Evolutionary conservation across 2,797 vertebrate species (phyloP), one percentile per base, ranked within the genome.

Genomic region (Siniperca obscura): DNA sequence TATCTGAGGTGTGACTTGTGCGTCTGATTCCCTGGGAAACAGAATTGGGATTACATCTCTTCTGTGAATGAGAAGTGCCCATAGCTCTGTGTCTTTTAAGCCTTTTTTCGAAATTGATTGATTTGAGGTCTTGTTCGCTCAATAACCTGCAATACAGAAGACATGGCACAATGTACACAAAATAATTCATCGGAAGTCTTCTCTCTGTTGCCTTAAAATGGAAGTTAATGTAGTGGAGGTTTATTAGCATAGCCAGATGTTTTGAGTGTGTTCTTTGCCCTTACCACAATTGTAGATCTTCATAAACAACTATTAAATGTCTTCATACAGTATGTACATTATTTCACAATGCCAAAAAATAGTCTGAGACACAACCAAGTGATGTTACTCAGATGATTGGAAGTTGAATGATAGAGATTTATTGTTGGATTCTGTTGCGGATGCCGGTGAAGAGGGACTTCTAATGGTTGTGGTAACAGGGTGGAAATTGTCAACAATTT

Each of bases 1-100:
- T 87, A 92, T 90, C 86, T 92, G 86, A 56, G 86, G 46, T 76
- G 82, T 85, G 64, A 92, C 21, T 55, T 86, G 74, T 70, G 89
- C 82, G 17, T 91, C 90, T 30, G 91, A 87, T 55, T 90, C 86
- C 30, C 76, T 69, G n/a, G 87, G 89, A 70, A 91, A 91, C 53
- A 91, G 77, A 65, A 82, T 55, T 7, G 82, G 83, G 53, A 90
- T 89, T 14, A 90, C 60, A 17, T 90, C 90, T 70, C 22, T 72
- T 59, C 89, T 89, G 25, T 83, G 82, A 38, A 55, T 72, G 8
- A 82, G 44, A 38, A 93, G 80, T 1, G 77, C 78, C 90, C 91
- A 91, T 1, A 89, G 56, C 48, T 83, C 86, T 0, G 87, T 90
- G 25, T 91, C 89, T 71, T 75, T 0, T 0, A 93, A 65, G 42